Base-by-base conservation (phyloP, 2,113 vertebrate species). In the Oreochromis aureus region DNA sequence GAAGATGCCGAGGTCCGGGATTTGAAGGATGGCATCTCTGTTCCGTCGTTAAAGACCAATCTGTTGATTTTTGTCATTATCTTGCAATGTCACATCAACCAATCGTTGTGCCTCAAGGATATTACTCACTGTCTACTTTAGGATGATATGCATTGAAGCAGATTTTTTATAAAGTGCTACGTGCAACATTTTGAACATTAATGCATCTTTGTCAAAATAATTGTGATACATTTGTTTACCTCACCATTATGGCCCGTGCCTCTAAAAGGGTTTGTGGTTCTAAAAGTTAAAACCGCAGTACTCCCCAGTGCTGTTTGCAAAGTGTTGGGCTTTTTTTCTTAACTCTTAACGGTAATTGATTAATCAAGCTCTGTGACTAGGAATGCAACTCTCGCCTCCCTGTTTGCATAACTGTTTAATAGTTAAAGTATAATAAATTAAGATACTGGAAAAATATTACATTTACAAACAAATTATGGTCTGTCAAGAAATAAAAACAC, bases 141-240 rank as follows among this genome's bases (percentile, higher is more conserved):
- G 82, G 87, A 92, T 89, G 81, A 89, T 87, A 82, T 82, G 89
- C 92, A 82, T 78, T 80, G 76, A 85, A 92, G 83, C 27, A 2
- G 34, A n/a, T 63, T 86, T 63, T 84, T 61, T 84, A 76, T 69
- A 93, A 94, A 88, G 84, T 93, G 90, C 90, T 69, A 84, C 24
- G 81, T 82, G 86, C 85, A 76, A 87, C 89, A n/a, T 87, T 94
- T 91, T 86, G 80, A 87, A 86, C 89, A 86, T 91, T 89, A 89
- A 93, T 94, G 15, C 56, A 84, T 94, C 93, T 91, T 89, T 91
- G 93, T 95, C 92, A 92, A 82, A 85, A 93, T 93, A 93, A 94
- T 92, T 93, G 89, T 94, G 93, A 93, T 93, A 48, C 92, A 94
- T 92, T 93, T 94, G 92, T 94, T 94, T 93, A 93, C 92, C 63